Base-by-base conservation (phyloP, 2,888 invertebrate species). In the Lithosia quadra region DNA sequence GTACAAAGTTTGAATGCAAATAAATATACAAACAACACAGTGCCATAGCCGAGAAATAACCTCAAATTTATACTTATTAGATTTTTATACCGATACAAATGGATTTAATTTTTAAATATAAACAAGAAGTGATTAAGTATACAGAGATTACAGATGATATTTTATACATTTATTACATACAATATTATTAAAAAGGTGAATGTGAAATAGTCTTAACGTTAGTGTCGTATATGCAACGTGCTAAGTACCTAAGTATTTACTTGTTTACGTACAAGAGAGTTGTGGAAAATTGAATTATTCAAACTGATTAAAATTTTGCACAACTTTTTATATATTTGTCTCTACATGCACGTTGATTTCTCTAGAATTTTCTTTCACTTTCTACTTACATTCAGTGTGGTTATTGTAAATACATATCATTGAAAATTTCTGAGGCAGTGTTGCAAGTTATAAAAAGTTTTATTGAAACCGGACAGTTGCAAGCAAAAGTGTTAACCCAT, bases 71-170 rank as follows among this genome's bases (percentile, higher is more conserved):
- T 93, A 93, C 93, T 92, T 93, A 94, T 88, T 93, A 94, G 94
- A 94, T 93, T 95, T 93, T 95, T 94, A 95, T 95, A 95, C 94
- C 94, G 91, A 94, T 94, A 95, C 93, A 94, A 94, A 95, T 95
- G 94, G 94, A 95, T 95, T 95, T 95, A 95, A 94, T 95, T 95
- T 93, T 92, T 94, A 95, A 93, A 94, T 94, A 94, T 73, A 91
- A 92, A 92, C 92, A 93, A 93, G 82, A 91, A 92, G 93, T 94
- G 94, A 94, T 94, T 95, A 93, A 92, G 93, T 94, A 94, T 95
- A 95, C 94, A 95, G 94, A 95, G 93, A 95, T 94, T 94, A 94
- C 92, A 95, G 94, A 95, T 94, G 94, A 94, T 95, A 95, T 95
- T 95, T 95, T 95, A 95, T 95, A 95, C 94, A 95, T 93, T 95